Percentiles rank a stretch among this genome's conserved stretches.
Conservation (phyloP, 2,113 vertebrate species). For the Camelus dromedarius region DNA sequence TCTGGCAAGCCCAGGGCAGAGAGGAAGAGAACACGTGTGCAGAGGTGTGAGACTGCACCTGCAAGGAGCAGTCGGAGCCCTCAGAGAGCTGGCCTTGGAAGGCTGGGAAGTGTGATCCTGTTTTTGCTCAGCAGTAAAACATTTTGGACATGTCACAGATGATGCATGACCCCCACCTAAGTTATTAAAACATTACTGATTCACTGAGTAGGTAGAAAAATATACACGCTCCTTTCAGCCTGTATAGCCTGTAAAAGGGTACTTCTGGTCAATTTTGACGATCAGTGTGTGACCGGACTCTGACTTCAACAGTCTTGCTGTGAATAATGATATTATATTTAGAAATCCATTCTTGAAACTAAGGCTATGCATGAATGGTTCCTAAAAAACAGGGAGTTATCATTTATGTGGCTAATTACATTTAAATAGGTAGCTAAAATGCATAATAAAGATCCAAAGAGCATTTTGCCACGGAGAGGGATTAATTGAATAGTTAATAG, state of each 20-base stretch:
- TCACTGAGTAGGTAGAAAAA: background rate
- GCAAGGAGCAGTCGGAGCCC: rapidly evolving
- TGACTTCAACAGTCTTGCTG: background rate
- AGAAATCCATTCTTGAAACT: background rate
- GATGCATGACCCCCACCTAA: background rate
- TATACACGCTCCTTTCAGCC: background rate
- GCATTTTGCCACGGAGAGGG: constrained; percentile 43
- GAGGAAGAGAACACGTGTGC: background rate
- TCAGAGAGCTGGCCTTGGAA: background rate
- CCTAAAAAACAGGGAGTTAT: constrained; percentile 38
- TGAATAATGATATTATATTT: constrained; percentile 52
- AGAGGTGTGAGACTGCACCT: background rate
- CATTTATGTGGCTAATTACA: constrained; percentile 64
- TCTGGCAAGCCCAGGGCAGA: background rate
- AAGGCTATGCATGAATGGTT: background rate
- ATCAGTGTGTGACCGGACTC: background rate
- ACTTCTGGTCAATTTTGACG: background rate
- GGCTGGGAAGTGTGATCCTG: background rate
- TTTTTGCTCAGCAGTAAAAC: background rate
- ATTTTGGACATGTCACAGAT: background rate
- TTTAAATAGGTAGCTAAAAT: constrained; percentile 68
- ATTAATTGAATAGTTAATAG: constrained; percentile 77
- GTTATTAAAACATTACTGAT: background rate
- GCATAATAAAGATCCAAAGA: constrained; percentile 57
- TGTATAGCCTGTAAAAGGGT: background rate